Evolutionary conservation across 2,888 invertebrate genomes (phyloP).

Genomic region (Meteorus cinctellus): DNA sequence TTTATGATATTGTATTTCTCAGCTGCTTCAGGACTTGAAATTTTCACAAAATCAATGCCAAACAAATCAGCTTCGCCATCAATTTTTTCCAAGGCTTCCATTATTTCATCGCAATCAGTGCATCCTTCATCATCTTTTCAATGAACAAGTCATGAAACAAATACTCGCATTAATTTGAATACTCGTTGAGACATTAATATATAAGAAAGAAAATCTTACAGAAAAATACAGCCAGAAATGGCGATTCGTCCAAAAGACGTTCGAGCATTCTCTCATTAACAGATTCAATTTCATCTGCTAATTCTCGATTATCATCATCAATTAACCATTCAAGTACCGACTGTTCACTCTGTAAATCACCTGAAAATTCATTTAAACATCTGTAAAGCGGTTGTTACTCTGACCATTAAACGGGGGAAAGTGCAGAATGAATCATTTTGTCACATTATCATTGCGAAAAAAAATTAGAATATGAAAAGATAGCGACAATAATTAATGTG

Average conservation of each 20-base stretch:
- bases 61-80: slow-evolving; percentile 95
- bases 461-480: slow-evolving; percentile 15
- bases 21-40: slow-evolving; percentile 87
- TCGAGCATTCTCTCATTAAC: slow-evolving; percentile 93
- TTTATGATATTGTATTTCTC: slow-evolving; percentile 88
- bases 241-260: slow-evolving; percentile 88
- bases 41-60: slow-evolving; percentile 96
- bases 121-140: slow-evolving; percentile 89
- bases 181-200: slow-evolving; percentile 9
- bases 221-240: slow-evolving; percentile 92
- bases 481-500: background rate
- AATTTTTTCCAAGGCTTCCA: slow-evolving; percentile 93
- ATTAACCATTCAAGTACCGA: slow-evolving; percentile 94
- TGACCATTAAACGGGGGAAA: background rate
- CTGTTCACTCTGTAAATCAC: slow-evolving; percentile 93
- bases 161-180: background rate
- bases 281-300: slow-evolving; percentile 95
- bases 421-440: slow-evolving; percentile 22
- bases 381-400: background rate
- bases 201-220: slow-evolving; percentile 78
- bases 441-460: background rate
- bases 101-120: slow-evolving; percentile 91
- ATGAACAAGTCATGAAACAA: background rate
- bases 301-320: slow-evolving; percentile 93
- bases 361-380: slow-evolving; percentile 69